Evolutionary conservation across 2,888 invertebrate genomes (phyloP).

Genomic region (Ptychoptera contaminata): DNA sequence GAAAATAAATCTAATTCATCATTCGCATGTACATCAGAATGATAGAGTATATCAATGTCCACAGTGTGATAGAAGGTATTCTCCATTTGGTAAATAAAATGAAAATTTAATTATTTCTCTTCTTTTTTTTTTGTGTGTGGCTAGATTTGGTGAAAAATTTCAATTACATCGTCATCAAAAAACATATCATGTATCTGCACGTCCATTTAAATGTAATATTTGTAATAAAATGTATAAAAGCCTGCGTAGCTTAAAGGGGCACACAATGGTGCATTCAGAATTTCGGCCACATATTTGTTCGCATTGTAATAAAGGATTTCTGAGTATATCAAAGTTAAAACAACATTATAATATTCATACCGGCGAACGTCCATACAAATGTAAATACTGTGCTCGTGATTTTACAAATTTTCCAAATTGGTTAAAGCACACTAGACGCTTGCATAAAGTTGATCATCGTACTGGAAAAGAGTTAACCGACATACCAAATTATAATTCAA

Average conservation of each 20-base stretch:
- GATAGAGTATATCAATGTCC: slow-evolving; percentile 29
- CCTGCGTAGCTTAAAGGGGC: slow-evolving; percentile 39
- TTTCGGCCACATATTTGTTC: slow-evolving; percentile 37
- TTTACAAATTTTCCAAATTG: slow-evolving; percentile 44
- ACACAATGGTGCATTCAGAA: slow-evolving; percentile 36
- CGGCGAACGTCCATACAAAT: slow-evolving; percentile 38
- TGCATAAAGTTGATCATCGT: slow-evolving; percentile 35
- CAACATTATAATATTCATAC: slow-evolving; percentile 44
- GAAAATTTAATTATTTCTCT: not conserved
- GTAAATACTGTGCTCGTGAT: slow-evolving; percentile 40
- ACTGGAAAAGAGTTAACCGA: slow-evolving; percentile 28
- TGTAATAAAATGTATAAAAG: slow-evolving; percentile 36
- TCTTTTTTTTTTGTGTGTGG: too few species aligned
- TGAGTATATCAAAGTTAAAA: slow-evolving; percentile 40
- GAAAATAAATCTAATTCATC: slow-evolving; percentile 30
- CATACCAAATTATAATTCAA: slow-evolving; percentile 28
- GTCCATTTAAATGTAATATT: slow-evolving; percentile 29
- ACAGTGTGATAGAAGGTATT: slow-evolving; percentile 26
- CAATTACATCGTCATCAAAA: slow-evolving; percentile 30
- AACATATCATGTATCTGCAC: slow-evolving; percentile 25
- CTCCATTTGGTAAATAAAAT: not conserved
- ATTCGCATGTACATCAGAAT: slow-evolving; percentile 27
- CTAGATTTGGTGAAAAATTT: slow-evolving; percentile 27
- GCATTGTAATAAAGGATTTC: slow-evolving; percentile 39
- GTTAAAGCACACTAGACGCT: slow-evolving; percentile 39